Percentiles rank a stretch among this genome's conserved stretches.
phyloP scores from a whole-genome alignment of 2,888 invertebrate species.

The Alentia gelatinosa region DNA sequence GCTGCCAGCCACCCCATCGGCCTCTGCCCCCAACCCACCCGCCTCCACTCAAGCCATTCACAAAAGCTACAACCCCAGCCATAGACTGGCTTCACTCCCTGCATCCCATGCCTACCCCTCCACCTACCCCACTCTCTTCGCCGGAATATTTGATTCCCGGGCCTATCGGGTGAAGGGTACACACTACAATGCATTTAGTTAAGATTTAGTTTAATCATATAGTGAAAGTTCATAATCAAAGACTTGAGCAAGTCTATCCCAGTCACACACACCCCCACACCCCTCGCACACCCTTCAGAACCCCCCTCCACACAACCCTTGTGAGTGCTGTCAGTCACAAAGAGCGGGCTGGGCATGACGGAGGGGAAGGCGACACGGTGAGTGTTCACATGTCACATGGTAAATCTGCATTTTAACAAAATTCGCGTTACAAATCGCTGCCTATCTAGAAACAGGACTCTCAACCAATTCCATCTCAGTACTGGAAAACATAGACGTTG shows the following conservation, averaged over 20 bases:
- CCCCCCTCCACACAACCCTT: not conserved
- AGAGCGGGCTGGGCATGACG: not conserved
- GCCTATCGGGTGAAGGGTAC: too few species aligned
- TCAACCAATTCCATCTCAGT: not conserved
- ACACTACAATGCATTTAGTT: too few species aligned
- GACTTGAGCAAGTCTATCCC: too few species aligned
- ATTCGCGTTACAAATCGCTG: not conserved
- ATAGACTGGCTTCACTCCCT: too few species aligned
- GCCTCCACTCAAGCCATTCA: too few species aligned
- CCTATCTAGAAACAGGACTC: not conserved
- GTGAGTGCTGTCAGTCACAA: not conserved
- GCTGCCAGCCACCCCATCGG: not conserved
- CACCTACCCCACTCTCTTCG: too few species aligned
- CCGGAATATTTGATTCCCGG: too few species aligned
- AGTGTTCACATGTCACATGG: not conserved
- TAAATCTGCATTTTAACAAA: not conserved
- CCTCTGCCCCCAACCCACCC: not conserved
- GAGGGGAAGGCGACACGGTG: not conserved
- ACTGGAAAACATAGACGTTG: too few species aligned
- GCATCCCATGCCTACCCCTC: too few species aligned
- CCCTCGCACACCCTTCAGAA: not conserved
- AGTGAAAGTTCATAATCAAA: too few species aligned
- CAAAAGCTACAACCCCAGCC: too few species aligned
- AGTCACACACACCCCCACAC: not conserved
- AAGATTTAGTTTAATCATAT: too few species aligned